Evolutionary conservation across 2,797 vertebrate genomes (phyloP).

Genomic region (Falco peregrinus): DNA sequence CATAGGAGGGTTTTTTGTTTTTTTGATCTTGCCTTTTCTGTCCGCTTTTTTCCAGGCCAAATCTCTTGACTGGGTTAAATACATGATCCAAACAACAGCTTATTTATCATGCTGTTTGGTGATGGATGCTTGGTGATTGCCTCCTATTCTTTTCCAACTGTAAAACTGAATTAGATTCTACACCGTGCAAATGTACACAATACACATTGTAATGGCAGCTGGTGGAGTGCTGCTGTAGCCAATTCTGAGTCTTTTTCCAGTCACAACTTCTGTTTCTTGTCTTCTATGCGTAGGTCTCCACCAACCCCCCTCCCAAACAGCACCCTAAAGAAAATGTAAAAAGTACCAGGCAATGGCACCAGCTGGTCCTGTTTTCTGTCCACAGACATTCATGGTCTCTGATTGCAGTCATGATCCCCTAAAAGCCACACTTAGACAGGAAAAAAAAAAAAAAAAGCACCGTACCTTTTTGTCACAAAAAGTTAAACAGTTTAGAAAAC

Average conservation of each 20-base stretch:
- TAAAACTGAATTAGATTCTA: constrained; percentile 74
- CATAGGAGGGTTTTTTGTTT: background rate
- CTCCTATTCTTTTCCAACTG: constrained; percentile 60
- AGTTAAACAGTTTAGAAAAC: background rate
- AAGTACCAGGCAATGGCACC: constrained; percentile 50
- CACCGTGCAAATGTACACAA: constrained; percentile 70
- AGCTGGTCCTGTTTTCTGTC: constrained; percentile 58
- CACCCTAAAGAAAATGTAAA: constrained; percentile 53
- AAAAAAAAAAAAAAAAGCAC: background rate
- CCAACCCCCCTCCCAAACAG: background rate
- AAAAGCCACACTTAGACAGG: background rate
- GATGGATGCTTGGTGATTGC: constrained; percentile 64
- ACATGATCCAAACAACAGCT: constrained; percentile 54
- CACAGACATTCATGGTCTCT: constrained; percentile 34
- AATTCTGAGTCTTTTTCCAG: constrained; percentile 50
- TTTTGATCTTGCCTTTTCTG: background rate
- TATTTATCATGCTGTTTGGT: constrained; percentile 67
- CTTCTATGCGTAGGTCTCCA: constrained; percentile 1
- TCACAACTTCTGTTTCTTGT: constrained; percentile 70
- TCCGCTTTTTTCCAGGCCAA: background rate
- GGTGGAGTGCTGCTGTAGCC: constrained; percentile 63
- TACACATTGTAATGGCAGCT: constrained; percentile 68
- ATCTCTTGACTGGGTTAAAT: constrained; percentile 53
- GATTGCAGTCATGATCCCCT: background rate
- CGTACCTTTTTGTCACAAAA: background rate